Evolutionary conservation across 2,888 invertebrate species (phyloP).

Genomic region (Aleiodes testaceus): DNA sequence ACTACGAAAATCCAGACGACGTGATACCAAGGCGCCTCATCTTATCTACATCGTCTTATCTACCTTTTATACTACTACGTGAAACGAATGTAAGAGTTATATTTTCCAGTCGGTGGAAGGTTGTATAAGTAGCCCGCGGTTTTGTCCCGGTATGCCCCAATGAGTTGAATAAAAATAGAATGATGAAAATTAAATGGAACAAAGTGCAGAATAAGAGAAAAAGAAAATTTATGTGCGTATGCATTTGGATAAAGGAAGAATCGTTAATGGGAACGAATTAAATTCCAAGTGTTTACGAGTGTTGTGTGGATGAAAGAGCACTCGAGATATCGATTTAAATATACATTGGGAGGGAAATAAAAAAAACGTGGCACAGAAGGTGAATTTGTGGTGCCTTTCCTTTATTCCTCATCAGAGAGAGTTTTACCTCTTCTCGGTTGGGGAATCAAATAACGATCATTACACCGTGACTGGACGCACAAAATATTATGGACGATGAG

Average conservation of each 20-base stretch:
- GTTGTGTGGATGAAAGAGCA: constrained; percentile 19
- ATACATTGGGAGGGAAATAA: constrained; percentile 1
- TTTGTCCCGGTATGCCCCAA: background rate
- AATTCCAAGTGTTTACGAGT: constrained; percentile 38
- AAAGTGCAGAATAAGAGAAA: background rate
- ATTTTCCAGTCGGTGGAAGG: constrained; percentile 17
- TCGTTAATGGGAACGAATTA: constrained; percentile 29
- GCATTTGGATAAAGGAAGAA: constrained; percentile 21
- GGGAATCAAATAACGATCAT: constrained; percentile 63
- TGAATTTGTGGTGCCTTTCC: background rate
- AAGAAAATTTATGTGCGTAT: background rate
- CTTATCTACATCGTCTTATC: constrained; percentile 38
- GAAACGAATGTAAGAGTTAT: constrained; percentile 34
- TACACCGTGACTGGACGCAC: constrained; percentile 24
- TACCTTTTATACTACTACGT: constrained; percentile 21
- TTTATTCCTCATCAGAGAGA: constrained; percentile 12
- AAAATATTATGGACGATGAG: background rate
- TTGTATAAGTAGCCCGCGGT: constrained; percentile 4
- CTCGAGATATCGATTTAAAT: constrained; percentile 42
- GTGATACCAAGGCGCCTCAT: constrained; percentile 34
- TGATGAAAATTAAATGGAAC: too few relatives aligned
- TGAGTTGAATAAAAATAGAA: too few relatives aligned
- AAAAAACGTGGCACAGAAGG: background rate
- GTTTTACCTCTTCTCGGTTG: constrained; percentile 57
- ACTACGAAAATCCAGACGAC: constrained; percentile 19